These are phyloP conservation scores for Oncorhynchus keta DNA, from an alignment of 2,113 vertebrate genomes.

Conservation along the genomic window DNA sequence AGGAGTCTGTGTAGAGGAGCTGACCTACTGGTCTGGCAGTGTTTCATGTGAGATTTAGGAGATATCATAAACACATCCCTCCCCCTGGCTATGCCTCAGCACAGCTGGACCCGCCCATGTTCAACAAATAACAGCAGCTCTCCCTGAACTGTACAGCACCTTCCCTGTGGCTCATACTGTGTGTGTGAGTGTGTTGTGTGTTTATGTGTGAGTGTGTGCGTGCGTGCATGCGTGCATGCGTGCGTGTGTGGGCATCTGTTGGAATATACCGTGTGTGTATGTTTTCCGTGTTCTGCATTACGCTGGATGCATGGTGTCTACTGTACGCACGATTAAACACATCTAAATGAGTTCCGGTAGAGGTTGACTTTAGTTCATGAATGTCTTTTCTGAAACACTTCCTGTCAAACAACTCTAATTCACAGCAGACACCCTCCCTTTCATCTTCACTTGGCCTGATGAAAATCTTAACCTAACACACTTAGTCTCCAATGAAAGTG, in stretches of 20 bases:
- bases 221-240: background rate
- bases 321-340: constrained; percentile 40
- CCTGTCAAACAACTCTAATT: constrained; percentile 56
- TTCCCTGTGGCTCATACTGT: background rate
- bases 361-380: constrained; percentile 1
- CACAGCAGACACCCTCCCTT: constrained; percentile 40
- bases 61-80: constrained; percentile 26
- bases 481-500: constrained; percentile 45
- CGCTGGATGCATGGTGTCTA: constrained; percentile 28
- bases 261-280: background rate
- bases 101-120: constrained; percentile 17
- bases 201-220: background rate
- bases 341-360: constrained; percentile 49
- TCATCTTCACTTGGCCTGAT: constrained; percentile 46
- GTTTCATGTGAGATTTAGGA: constrained; percentile 39
- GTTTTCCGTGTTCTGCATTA: background rate
- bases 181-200: background rate
- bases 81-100: constrained; percentile 15
- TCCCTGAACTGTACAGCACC: background rate
- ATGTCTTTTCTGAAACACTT: constrained; percentile 28
- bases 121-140: constrained; percentile 17
- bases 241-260: no score
- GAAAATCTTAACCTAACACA: constrained; percentile 47
- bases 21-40: constrained; percentile 1
- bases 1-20: constrained; percentile 18